Evolutionary conservation across 2,797 vertebrate genomes (phyloP).

Genomic region (Manis javanica): DNA sequence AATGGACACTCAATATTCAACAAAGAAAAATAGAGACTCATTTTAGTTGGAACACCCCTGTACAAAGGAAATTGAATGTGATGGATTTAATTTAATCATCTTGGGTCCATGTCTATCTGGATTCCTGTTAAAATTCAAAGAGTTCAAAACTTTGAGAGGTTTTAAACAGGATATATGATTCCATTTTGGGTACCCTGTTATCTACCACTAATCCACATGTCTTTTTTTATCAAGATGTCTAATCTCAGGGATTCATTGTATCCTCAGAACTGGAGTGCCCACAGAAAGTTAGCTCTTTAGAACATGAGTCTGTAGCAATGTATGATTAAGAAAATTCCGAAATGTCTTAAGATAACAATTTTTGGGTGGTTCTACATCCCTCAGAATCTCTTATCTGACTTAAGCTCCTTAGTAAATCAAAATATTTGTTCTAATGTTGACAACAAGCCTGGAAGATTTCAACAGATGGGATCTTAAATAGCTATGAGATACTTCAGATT

Average conservation of each 20-base stretch:
- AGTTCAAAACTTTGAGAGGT: background rate
- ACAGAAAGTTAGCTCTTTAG: conserved; percentile 48
- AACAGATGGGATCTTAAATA: conserved; percentile 55
- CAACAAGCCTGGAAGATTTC: conserved; percentile 54
- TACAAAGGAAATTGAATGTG: background rate
- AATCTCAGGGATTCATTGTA: background rate
- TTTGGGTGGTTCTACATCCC: conserved; percentile 16
- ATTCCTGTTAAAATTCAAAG: conserved; percentile 15
- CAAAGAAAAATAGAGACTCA: background rate
- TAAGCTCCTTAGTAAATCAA: conserved; percentile 58
- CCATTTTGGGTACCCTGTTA: conserved; percentile 30
- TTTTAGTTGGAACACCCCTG: background rate
- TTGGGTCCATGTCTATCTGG: background rate
- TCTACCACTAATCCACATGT: background rate
- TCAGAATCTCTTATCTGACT: conserved; percentile 48
- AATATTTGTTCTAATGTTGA: conserved; percentile 64
- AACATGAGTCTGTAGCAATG: conserved; percentile 10
- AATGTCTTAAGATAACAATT: conserved; percentile 48
- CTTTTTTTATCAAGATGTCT: conserved; percentile 48
- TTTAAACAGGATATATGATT: conserved; percentile 21
- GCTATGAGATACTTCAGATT: background rate
- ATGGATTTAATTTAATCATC: background rate
- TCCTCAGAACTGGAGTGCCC: background rate
- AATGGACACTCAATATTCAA: background rate
- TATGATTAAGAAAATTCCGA: conserved; percentile 59